Evolutionary conservation across 2,797 vertebrate genomes (phyloP).

Genomic region (Simalia tracyae): DNA sequence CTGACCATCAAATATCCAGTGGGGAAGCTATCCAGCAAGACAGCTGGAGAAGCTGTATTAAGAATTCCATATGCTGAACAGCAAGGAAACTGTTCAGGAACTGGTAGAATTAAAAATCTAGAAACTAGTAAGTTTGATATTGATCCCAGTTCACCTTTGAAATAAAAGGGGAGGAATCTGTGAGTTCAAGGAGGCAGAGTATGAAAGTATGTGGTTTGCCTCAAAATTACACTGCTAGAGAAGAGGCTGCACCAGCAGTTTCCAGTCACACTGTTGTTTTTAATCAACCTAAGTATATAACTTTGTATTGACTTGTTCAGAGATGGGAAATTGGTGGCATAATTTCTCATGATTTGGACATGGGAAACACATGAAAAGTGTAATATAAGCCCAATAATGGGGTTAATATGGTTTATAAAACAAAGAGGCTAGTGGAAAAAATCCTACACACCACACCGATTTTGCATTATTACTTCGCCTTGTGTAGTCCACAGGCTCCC

Average conservation of each 20-base stretch:
- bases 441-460: not conserved
- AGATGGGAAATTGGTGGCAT: not conserved
- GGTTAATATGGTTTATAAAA: not conserved
- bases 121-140: not conserved
- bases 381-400: not conserved
- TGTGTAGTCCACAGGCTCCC: too few relatives aligned
- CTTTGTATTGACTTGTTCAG: not conserved
- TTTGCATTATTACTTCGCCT: not conserved
- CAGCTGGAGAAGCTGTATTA: not conserved
- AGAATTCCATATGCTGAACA: not conserved
- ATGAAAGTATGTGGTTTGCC: not conserved
- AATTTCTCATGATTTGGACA: not conserved
- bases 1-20: not conserved
- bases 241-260: not conserved
- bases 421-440: not conserved
- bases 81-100: not conserved
- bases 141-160: not conserved
- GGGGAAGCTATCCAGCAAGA: not conserved
- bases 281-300: not conserved
- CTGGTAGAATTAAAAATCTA: not conserved
- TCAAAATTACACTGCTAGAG: not conserved
- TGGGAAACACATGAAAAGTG: not conserved
- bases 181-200: not conserved
- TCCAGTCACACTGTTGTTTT: not conserved
- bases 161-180: not conserved